These are phyloP conservation scores for Pogonocherus hispidulus DNA, from an alignment of 2,888 invertebrate genomes.

Conservation along the genomic window DNA sequence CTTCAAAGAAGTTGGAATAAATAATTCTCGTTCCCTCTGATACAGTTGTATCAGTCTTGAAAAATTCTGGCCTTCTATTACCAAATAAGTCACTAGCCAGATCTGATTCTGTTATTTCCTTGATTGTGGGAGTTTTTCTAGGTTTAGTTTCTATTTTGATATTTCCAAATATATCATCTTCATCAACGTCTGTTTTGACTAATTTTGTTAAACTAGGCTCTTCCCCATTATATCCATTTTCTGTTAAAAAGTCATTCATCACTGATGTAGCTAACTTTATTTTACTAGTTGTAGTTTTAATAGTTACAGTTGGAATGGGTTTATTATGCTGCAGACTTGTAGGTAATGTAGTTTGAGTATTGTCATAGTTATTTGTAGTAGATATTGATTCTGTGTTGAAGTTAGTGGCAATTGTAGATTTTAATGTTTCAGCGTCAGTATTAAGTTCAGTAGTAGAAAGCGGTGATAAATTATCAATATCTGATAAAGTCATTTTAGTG, in stretches of 20 bases:
- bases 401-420: background rate
- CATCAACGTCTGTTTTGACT: conserved; percentile 46
- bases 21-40: conserved; percentile 55
- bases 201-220: conserved; percentile 41
- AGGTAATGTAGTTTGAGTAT: background rate
- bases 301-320: background rate
- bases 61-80: conserved; percentile 29
- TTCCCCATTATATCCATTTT: conserved; percentile 38
- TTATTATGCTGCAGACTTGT: background rate
- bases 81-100: conserved; percentile 53
- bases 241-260: conserved; percentile 47
- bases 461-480: background rate
- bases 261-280: conserved; percentile 35
- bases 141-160: conserved; percentile 41
- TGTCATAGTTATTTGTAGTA: background rate
- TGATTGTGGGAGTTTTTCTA: conserved; percentile 30
- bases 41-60: background rate
- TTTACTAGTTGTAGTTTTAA: conserved; percentile 17
- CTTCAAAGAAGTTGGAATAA: conserved; percentile 60
- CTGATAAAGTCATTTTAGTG: background rate
- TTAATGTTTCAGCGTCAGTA: background rate
- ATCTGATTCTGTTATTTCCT: conserved; percentile 50
- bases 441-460: background rate
- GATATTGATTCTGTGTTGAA: background rate
- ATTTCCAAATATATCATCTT: conserved; percentile 60